Base-by-base conservation (phyloP, 2,113 vertebrate genomes). In the Mobula birostris region DNA sequence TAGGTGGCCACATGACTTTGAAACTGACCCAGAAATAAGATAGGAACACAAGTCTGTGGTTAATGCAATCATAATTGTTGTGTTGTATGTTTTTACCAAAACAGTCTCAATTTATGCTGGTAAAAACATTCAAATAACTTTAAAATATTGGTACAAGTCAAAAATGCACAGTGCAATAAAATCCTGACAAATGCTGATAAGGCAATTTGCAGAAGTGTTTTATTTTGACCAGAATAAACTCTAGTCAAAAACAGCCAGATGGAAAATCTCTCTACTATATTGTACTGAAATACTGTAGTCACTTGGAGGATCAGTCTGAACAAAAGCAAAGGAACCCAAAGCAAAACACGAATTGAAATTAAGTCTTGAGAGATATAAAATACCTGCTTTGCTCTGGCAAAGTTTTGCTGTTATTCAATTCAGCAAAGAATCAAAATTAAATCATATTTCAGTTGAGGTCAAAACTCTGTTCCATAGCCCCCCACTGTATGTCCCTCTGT, bases 361-460 rank as follows among this genome's bases (percentile, higher is more conserved):
- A 61, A 87, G 83, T 90, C 61, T 19, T 66, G 29, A 66, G 85
- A 90, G 61, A 90, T 21, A 66, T 90, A 63, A 68, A 90, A 90
- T 90, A 36, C 11, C 29, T 66, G 61, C 29, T 90, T 63, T 90
- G 15, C 17, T 61, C 85, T 32, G 15, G n/a, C 17, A 24, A 36
- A 90, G 61, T 1, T 32, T 32, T 68, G 29, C 15, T 85, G 24
- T 85, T 90, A 68, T 17, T n/a, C 63, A 90, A 29, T 66, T 29
- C n/a, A 90, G 14, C 17, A 14, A 66, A 32, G 29, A 66, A 32
- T 90, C 85, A 90, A 63, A 66, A 66, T 27, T 63, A 90, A 90
- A 90, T 66, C 7, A 66, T 2, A 27, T 58, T 14, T 85, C 63
- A 63, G 61, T 66, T 90, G 63, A 63, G 61, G 7, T 90, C 61